Percentiles rank a stretch among this genome's conserved stretches.
Evolutionary conservation across 2,888 invertebrate genomes (phyloP).

Genomic region (Unio pictorum): DNA sequence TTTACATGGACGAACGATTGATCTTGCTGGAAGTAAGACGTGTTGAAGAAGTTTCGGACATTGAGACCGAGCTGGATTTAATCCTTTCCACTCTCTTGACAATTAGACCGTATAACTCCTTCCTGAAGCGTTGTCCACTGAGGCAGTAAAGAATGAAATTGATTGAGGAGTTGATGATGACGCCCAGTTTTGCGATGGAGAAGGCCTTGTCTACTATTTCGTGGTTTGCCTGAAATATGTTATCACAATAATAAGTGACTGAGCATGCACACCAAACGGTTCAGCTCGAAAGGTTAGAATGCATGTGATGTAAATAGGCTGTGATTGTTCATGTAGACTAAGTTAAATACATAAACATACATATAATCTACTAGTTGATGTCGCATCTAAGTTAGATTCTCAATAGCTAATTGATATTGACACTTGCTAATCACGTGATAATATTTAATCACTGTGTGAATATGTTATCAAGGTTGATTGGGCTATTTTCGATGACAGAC

Average conservation of each 20-base stretch:
- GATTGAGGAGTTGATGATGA: conserved; percentile 61
- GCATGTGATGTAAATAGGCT: no score
- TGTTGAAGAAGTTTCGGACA: background rate
- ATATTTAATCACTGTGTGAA: no score
- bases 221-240: conserved; percentile 37
- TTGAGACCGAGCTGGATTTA: conserved; percentile 1
- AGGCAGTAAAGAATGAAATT: conserved; percentile 59
- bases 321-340: no score
- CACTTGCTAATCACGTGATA: no score
- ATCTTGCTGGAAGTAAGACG: background rate
- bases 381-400: no score
- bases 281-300: background rate
- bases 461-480: no score
- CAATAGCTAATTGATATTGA: no score
- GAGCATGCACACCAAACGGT: background rate
- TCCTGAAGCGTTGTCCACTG: conserved; percentile 53
- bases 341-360: no score
- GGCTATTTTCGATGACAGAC: no score
- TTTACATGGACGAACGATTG: background rate
- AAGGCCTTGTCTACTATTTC: conserved; percentile 44
- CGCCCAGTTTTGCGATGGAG: conserved; percentile 50
- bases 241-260: background rate
- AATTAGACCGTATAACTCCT: conserved; percentile 22
- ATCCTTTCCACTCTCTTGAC: background rate
- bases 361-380: no score